Conservation (phyloP, 2,113 vertebrate species). For the Salvelinus namaycush region DNA sequence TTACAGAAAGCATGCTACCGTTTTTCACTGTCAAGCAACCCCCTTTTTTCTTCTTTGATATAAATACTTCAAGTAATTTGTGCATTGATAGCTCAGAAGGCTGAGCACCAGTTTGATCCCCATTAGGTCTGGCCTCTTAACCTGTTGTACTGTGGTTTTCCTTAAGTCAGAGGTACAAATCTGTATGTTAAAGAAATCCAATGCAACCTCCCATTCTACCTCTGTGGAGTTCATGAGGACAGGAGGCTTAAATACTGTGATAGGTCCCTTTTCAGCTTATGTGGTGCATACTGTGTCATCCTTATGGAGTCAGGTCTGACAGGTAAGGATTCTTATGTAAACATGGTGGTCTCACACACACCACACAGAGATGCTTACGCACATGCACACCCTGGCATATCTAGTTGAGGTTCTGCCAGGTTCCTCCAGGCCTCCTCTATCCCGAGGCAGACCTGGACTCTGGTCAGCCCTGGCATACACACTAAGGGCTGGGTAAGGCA, state of each 20-base stretch:
- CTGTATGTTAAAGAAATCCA: background rate
- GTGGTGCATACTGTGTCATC: background rate
- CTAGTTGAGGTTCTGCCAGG: background rate
- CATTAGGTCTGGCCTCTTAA: slow-evolving; percentile 1
- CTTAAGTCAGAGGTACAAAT: slow-evolving; percentile 18
- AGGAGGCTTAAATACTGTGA: background rate
- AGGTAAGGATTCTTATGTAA: slow-evolving; percentile 63
- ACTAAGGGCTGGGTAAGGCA: slow-evolving; percentile 6
- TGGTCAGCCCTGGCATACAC: slow-evolving; percentile 10
- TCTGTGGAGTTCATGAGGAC: background rate
- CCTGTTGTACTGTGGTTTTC: slow-evolving; percentile 1
- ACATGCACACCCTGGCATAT: background rate
- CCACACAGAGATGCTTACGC: background rate
- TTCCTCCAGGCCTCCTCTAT: background rate
- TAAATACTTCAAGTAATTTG: slow-evolving; percentile 52
- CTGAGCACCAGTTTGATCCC: slow-evolving; percentile 17
- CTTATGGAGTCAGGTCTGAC: slow-evolving; percentile 27
- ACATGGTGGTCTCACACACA: slow-evolving; percentile 18
- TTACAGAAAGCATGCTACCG: background rate
- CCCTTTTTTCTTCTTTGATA: background rate
- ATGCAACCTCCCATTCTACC: background rate
- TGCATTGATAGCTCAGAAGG: slow-evolving; percentile 32
- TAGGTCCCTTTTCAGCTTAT: background rate
- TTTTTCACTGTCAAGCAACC: background rate
- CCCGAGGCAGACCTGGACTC: slow-evolving; percentile 3